Evolutionary conservation across 2,797 vertebrate genomes (phyloP).

Genomic region (Anas flavirostris): DNA sequence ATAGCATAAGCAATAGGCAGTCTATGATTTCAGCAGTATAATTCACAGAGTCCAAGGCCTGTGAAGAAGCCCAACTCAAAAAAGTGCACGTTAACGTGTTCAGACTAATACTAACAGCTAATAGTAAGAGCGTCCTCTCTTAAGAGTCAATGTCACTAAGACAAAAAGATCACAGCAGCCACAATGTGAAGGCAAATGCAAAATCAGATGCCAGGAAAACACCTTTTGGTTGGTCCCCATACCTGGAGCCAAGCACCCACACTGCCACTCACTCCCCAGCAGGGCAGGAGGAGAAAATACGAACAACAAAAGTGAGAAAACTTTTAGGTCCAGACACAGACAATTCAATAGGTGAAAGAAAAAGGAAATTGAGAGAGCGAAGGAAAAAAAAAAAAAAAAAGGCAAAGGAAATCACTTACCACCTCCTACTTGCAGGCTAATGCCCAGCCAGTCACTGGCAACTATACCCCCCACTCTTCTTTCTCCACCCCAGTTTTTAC

Average conservation of each 20-base stretch:
- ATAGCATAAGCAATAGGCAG: background rate
- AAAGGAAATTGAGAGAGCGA: background rate
- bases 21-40: background rate
- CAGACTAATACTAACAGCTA: background rate
- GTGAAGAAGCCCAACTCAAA: background rate
- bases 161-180: background rate
- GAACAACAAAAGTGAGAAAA: background rate
- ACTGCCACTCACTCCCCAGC: background rate
- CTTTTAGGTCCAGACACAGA: background rate
- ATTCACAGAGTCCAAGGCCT: background rate
- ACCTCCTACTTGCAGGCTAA: background rate
- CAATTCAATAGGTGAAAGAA: background rate
- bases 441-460: background rate
- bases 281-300: background rate
- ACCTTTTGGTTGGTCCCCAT: background rate
- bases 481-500: background rate
- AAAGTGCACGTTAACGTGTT: background rate
- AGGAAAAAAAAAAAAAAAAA: background rate
- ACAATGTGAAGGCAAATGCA: background rate
- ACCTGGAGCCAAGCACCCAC: background rate
- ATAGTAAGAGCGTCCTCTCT: background rate
- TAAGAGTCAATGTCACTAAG: background rate
- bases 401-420: background rate
- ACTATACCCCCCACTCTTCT: background rate
- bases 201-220: background rate